phyloP scores from a whole-genome alignment of 1,140 invertebrate species.

The Harpegnathos saltator region DNA sequence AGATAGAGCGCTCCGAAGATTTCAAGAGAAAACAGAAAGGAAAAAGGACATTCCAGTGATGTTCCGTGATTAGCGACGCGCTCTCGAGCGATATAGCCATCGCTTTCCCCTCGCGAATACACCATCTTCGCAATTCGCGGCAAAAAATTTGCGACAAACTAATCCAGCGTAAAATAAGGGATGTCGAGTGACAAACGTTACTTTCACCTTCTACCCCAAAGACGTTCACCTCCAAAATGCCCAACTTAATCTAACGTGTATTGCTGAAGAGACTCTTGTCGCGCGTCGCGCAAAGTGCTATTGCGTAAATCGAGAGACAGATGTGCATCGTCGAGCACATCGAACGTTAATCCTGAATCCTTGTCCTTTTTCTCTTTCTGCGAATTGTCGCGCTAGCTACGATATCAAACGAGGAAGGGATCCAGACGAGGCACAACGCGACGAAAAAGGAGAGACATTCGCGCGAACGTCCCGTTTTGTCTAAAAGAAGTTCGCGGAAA shows the following conservation, averaged over 20 bases:
- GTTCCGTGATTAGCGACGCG: neutral
- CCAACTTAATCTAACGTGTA: neutral
- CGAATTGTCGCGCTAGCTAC: neutral
- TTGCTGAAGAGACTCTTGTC: neutral
- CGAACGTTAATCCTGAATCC: neutral
- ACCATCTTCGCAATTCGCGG: too few relatives aligned
- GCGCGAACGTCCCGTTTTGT: neutral
- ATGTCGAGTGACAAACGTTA: too few relatives aligned
- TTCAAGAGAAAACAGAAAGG: neutral
- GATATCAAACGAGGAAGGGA: neutral
- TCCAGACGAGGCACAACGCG: neutral
- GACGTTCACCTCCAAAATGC: too few relatives aligned
- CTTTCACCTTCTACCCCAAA: too few relatives aligned
- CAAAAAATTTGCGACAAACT: too few relatives aligned
- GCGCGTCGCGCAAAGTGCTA: neutral
- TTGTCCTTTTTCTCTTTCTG: too few relatives aligned
- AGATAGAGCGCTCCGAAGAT: constrained; percentile 56
- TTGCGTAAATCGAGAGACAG: neutral
- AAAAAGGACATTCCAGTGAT: neutral
- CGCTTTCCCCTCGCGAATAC: too few relatives aligned
- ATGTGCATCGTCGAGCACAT: neutral
- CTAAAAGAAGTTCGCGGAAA: neutral
- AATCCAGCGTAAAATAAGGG: too few relatives aligned
- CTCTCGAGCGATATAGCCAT: neutral
- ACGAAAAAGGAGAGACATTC: neutral